Base-by-base conservation (phyloP, 2,113 vertebrate genomes). In the Acrocephalus arundinaceus region DNA sequence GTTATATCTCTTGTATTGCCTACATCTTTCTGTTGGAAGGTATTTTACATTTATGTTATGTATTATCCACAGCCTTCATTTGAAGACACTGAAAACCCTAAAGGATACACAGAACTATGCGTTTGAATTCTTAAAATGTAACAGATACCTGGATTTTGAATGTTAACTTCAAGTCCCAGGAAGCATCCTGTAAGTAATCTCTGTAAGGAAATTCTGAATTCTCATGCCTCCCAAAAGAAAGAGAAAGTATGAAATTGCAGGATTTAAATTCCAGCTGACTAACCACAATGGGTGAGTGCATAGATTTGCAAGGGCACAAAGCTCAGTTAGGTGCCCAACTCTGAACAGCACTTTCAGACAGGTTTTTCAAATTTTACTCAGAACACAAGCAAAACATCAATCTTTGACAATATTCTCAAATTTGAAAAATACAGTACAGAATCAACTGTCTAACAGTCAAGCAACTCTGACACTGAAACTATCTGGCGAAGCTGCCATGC, bases 271-370 rank as follows among this genome's bases (percentile, higher is more conserved):
- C n/a, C 58, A 43, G n/a, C 61, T 35, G 27, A 48, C 14, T 75
- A 55, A 68, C 5, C 4, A 1, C 0, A 3, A 23, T 6, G 3
- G 24, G 9, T n/a, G 6, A 70, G 23, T 23, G n/a, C 52, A 62
- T 9, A 57, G 16, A 91, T 49, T 35, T 58, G n/a, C 41, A 84
- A 80, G 13, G 23, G 7, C 30, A 70, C 7, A 30, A 24, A 76
- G 17, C 61, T n/a, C 20, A 62, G 22, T 9, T 20, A 62, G 23
- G 8, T 17, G 24, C 15, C 17, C 35, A 88, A 23, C 22, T 72
- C 19, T 5, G 11, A 61, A 3, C 2, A 2, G 35, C 6, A 46
- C 14, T 75, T 81, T 21, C 23, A 87, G 75, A 70, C 5, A 31
- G 0, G 7, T 17, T 58, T 39, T 61, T 83, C 31, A 66, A 46